These are phyloP conservation scores for Melanaphis sacchari DNA, from an alignment of 1,140 invertebrate species.

Conservation along the genomic window DNA sequence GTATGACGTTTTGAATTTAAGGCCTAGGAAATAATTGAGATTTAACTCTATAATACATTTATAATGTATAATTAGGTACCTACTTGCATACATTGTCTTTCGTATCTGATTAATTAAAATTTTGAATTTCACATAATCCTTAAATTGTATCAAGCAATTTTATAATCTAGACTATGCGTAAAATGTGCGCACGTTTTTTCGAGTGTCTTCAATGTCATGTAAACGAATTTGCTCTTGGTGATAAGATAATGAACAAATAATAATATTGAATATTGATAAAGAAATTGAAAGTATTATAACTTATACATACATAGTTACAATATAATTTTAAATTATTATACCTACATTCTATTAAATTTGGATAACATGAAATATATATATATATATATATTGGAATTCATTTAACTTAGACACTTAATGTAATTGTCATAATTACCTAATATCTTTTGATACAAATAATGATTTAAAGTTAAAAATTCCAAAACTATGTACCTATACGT, in stretches of 20 bases:
- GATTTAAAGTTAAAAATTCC: too few species aligned
- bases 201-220: slow-evolving; percentile 48
- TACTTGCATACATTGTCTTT: not conserved
- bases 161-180: not conserved
- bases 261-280: slow-evolving; percentile 40
- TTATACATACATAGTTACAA: not conserved
- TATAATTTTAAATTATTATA: not conserved
- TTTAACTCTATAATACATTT: not conserved
- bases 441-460: not conserved
- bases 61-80: not conserved
- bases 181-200: not conserved
- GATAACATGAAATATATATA: not conserved
- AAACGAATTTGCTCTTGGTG: slow-evolving; percentile 20
- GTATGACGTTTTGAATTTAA: not conserved
- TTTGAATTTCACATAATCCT: not conserved
- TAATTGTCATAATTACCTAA: not conserved
- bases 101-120: not conserved
- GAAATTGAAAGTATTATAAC: slow-evolving; percentile 22
- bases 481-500: too few species aligned
- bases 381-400: not conserved
- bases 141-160: not conserved
- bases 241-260: slow-evolving; percentile 9
- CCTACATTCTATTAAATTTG: not conserved
- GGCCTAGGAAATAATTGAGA: not conserved
- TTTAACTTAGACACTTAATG: not conserved